These are phyloP conservation scores for Toxotes lorentzi DNA, from an alignment of 2,797 vertebrate species.

Conservation along the genomic window DNA sequence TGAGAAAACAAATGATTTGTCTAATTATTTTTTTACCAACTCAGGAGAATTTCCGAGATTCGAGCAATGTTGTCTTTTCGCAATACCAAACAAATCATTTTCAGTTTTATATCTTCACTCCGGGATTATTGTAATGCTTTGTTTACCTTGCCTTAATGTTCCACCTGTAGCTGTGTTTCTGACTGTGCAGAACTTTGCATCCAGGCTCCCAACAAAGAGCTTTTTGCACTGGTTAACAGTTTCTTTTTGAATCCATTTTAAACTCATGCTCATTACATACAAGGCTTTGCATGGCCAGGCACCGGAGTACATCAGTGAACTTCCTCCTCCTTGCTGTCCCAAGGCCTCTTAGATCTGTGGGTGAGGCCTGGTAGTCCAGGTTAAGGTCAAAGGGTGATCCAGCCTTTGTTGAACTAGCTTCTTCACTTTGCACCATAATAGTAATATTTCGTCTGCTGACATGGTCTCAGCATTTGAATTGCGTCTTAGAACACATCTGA, in stretches of 20 bases:
- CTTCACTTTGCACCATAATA: neutral
- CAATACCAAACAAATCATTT: neutral
- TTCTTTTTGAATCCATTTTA: too few relatives aligned
- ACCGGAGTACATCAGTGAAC: neutral
- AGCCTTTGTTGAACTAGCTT: neutral
- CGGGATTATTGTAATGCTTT: neutral
- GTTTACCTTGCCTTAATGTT: neutral
- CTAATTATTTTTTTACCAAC: neutral
- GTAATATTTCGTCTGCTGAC: neutral
- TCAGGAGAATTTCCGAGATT: neutral
- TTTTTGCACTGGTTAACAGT: too few relatives aligned
- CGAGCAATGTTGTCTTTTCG: neutral
- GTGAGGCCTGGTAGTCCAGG: neutral
- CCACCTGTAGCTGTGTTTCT: neutral
- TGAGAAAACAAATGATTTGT: neutral
- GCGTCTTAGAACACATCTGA: neutral
- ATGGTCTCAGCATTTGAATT: neutral
- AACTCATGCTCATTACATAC: too few relatives aligned
- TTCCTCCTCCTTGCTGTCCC: neutral
- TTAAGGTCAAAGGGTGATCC: neutral
- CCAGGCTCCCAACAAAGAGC: neutral
- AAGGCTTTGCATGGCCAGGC: too few relatives aligned
- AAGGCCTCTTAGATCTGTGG: neutral
- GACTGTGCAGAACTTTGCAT: neutral
- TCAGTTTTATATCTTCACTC: slow-evolving; percentile 5